Base-by-base conservation (phyloP, 2,797 vertebrate genomes). In the Spinus olivaceus region DNA sequence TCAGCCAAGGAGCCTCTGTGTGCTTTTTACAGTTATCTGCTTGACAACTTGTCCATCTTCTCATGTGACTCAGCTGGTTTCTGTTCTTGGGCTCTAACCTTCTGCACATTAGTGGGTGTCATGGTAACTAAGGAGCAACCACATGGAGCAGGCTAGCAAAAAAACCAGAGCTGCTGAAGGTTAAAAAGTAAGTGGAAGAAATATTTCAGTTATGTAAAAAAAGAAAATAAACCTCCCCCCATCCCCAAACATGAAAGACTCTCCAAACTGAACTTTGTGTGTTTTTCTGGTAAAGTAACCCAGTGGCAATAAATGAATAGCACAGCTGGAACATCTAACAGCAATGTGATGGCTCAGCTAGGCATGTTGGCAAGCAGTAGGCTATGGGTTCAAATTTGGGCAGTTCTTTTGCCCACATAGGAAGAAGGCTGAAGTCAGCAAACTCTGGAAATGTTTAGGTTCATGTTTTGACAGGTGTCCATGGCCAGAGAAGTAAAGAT, bases 51-150 rank as follows among this genome's bases (percentile, higher is more conserved):
- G 81, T 91, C 73, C 60, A 50, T 64, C 72, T 57, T 94, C 65
- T 92, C 50, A 54, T 59, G 74, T 88, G 86, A 74, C 49, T 84
- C 33, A 22, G 35, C 30, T 92, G 35, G 88, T 95, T 80, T 82
- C 53, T 95, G 39, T 72, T 91, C 74, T 71, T 93, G 88, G 41
- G 44, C 56, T 88, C 37, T 66, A 41, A 70, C 83, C 47, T 94
- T 90, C 70, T 63, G 72, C 88, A 86, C 19, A 35, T 59, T 79
- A 93, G 39, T 64, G 67, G 49, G 19, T 94, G 71, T 90, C 90
- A 94, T 61, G 59, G 88, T 88, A 94, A 94, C 91, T 73, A 78
- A 90, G 77, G 71, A 95, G 47, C 46, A 92, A 32, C 67, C 59
- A 47, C 35, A 51, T 0, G 0, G 33, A 78, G 41, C 7, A 91